Evolutionary conservation across 1,140 invertebrate species (phyloP).

Genomic region (Acyrthosiphon pisum): DNA sequence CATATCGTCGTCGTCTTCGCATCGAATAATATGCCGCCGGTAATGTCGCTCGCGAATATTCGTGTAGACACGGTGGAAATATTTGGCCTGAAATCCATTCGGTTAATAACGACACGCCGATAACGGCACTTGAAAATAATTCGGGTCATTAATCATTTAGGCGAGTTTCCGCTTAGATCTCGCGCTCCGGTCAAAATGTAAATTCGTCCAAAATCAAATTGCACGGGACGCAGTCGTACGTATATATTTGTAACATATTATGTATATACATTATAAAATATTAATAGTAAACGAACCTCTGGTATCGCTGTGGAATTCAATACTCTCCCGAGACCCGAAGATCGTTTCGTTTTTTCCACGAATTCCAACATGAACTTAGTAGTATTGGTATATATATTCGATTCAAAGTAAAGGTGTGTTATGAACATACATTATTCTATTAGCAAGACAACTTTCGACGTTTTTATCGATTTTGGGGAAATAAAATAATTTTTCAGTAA

Average conservation of each 20-base stretch:
- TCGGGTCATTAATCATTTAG: constrained; percentile 25
- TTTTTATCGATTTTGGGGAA: too few relatives aligned
- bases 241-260: background rate
- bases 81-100: background rate
- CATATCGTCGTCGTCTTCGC: background rate
- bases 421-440: too few relatives aligned
- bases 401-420: too few relatives aligned
- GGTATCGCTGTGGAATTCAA: background rate
- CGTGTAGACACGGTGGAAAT: background rate
- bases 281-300: background rate
- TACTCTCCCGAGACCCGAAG: background rate
- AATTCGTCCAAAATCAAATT: background rate
- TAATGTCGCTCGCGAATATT: background rate
- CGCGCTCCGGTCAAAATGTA: background rate
- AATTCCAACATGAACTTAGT: background rate
- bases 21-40: too few relatives aligned
- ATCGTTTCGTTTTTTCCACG: background rate
- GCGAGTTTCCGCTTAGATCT: background rate
- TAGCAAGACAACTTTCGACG: too few relatives aligned
- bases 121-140: background rate
- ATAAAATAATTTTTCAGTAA: too few relatives aligned
- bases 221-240: background rate
- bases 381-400: too few relatives aligned
- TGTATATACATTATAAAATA: too few relatives aligned
- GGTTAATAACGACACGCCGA: background rate